phyloP scores from a whole-genome alignment of 2,797 vertebrate genomes.

The Clarias platycephalus region DNA sequence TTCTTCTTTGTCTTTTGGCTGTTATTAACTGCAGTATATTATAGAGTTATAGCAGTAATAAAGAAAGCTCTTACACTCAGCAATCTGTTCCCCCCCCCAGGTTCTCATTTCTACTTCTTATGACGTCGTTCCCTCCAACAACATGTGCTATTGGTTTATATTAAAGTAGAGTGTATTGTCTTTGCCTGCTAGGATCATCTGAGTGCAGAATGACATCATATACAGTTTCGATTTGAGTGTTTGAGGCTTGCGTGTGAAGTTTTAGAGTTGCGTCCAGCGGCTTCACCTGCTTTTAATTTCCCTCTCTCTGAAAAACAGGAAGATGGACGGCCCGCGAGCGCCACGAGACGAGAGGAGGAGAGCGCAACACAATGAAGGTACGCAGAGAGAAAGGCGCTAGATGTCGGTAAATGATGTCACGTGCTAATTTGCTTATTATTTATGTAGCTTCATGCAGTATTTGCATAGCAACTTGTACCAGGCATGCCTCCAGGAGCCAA shows the following conservation, averaged over 20 bases:
- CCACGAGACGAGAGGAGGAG: conserved; percentile 88
- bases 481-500: no score
- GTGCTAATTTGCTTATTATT: no score
- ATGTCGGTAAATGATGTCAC: no score
- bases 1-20: no score
- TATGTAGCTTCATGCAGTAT: no score
- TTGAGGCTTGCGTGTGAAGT: background rate
- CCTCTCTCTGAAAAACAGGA: conserved; percentile 68
- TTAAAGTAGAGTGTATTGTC: background rate
- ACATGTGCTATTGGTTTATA: background rate
- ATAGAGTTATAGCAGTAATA: background rate
- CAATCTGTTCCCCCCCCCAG: no score
- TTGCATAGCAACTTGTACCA: no score
- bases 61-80: background rate
- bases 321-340: conserved; percentile 86
- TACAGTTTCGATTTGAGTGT: background rate
- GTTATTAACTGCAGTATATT: background rate
- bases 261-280: background rate
- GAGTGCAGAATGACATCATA: background rate
- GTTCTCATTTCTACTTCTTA: background rate
- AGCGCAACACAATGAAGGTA: conserved; percentile 94
- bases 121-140: background rate
- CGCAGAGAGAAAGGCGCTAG: background rate
- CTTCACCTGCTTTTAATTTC: background rate
- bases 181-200: background rate